These are phyloP conservation scores for Oscheius myriophilus DNA, from an alignment of 2,888 invertebrate species.

Conservation along the genomic window DNA sequence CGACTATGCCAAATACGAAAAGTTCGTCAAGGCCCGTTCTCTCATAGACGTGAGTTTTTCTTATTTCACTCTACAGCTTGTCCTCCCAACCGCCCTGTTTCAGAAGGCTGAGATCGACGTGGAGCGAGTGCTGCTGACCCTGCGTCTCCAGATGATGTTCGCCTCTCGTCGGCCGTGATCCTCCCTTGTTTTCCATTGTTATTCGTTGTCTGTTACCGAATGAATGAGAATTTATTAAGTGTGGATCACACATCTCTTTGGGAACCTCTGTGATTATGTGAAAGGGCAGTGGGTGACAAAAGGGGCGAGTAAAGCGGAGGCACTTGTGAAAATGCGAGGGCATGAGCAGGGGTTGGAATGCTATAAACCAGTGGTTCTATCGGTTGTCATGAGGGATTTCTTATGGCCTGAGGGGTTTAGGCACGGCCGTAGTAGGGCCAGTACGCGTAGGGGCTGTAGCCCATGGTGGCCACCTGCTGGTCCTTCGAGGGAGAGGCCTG, in stretches of 20 bases:
- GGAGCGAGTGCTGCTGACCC: slow-evolving; percentile 22
- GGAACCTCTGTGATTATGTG: too few relatives aligned
- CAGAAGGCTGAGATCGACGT: slow-evolving; percentile 25
- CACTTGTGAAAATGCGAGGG: too few relatives aligned
- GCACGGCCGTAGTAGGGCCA: slow-evolving; percentile 68
- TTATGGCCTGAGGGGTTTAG: slow-evolving; percentile 35
- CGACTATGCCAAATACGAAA: slow-evolving; percentile 43
- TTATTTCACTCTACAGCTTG: background rate
- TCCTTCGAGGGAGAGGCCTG: slow-evolving; percentile 52
- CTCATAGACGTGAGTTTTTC: slow-evolving; percentile 13
- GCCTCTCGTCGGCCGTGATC: background rate
- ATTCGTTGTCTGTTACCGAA: too few relatives aligned
- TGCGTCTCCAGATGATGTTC: slow-evolving; percentile 17
- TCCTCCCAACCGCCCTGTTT: background rate
- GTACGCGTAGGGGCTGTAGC: slow-evolving; percentile 67
- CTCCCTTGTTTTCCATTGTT: too few relatives aligned
- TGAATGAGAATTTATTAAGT: too few relatives aligned
- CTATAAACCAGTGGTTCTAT: too few relatives aligned
- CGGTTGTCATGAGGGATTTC: background rate
- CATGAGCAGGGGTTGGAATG: too few relatives aligned
- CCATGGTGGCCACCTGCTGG: slow-evolving; percentile 63
- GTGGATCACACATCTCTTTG: too few relatives aligned
- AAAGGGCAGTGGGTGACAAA: too few relatives aligned
- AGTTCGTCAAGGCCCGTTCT: slow-evolving; percentile 11
- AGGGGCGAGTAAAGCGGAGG: too few relatives aligned